phyloP scores from a whole-genome alignment of 1,140 invertebrate species.

The Thaumetopoea pityocampa region DNA sequence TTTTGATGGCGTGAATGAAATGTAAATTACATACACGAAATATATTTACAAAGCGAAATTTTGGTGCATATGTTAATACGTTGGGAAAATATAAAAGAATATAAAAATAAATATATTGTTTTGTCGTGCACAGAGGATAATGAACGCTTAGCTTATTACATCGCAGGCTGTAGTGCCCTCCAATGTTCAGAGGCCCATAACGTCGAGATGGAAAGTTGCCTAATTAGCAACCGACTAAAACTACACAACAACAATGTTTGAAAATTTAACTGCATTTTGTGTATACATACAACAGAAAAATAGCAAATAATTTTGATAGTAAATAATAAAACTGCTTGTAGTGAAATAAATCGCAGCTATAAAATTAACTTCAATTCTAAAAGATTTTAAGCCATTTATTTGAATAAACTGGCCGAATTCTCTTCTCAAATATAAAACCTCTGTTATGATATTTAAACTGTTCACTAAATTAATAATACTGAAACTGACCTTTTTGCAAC shows the following conservation, averaged over 20 bases:
- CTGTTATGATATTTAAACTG: too few relatives aligned
- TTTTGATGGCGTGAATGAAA: conserved; percentile 10
- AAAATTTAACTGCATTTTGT: conserved; percentile 18
- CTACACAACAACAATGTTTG: conserved; percentile 26
- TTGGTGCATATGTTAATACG: not conserved
- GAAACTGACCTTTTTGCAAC: too few relatives aligned
- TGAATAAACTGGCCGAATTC: too few relatives aligned
- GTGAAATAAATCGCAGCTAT: too few relatives aligned
- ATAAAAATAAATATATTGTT: not conserved
- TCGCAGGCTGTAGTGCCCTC: conserved; percentile 34
- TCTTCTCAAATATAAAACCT: too few relatives aligned
- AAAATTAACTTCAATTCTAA: too few relatives aligned
- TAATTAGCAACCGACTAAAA: conserved; percentile 52
- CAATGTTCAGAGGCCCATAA: conserved; percentile 36
- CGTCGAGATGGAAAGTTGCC: conserved; percentile 44
- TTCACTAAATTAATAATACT: too few relatives aligned
- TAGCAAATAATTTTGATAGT: not conserved
- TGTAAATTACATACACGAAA: not conserved
- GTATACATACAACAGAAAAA: conserved; percentile 1
- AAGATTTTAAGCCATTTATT: too few relatives aligned
- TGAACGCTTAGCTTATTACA: conserved; percentile 26
- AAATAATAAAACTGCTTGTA: not conserved
- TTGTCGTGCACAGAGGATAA: not conserved
- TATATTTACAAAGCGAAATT: not conserved
- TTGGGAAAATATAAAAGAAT: not conserved